Percentiles rank a stretch among this genome's conserved stretches.
phyloP scores from a whole-genome alignment of 30 jellyfish, hydroid and myxozoan genomes.

The Hydractinia symbiolongicarpus region DNA sequence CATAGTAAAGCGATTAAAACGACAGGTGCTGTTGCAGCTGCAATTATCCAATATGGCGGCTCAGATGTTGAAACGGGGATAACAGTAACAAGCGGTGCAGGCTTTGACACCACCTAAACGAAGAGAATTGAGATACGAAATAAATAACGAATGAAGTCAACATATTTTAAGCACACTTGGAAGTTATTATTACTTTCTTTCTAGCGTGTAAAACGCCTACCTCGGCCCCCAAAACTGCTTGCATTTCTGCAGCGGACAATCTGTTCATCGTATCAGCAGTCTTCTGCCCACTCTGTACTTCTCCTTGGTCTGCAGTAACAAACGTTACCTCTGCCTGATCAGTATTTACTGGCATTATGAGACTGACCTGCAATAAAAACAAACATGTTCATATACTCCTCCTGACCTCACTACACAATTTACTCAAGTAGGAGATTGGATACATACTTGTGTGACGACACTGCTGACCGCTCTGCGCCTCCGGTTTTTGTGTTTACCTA shows the following conservation, averaged over 20 bases:
- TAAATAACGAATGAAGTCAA: background rate
- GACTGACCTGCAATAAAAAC: slow-evolving; percentile 32
- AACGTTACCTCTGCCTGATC: slow-evolving; percentile 46
- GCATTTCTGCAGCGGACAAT: slow-evolving; percentile 48
- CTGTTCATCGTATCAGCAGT: slow-evolving; percentile 54
- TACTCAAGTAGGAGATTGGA: too few species aligned
- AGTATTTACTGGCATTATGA: slow-evolving; percentile 24
- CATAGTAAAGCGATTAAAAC: slow-evolving; percentile 31
- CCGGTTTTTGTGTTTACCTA: slow-evolving; percentile 30
- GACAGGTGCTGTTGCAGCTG: slow-evolving; percentile 59
- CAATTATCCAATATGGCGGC: slow-evolving; percentile 70
- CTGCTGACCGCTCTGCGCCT: slow-evolving; percentile 78
- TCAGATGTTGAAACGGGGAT: slow-evolving; percentile 31
- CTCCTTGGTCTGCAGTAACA: slow-evolving; percentile 55
- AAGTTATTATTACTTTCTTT: too few species aligned
- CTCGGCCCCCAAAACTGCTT: slow-evolving; percentile 51
- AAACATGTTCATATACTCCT: background rate
- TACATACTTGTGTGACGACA: slow-evolving; percentile 58
- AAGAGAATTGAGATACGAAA: background rate
- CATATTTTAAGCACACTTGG: too few species aligned
- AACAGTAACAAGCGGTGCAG: slow-evolving; percentile 55
- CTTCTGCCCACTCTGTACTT: slow-evolving; percentile 33
- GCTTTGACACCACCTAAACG: slow-evolving; percentile 52
- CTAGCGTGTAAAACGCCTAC: slow-evolving; percentile 12
- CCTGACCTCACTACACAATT: background rate